A percentile compares a stretch with the other conserved stretches of the same genome.
Conservation (phyloP, 2,888 invertebrate genomes). For the Zaprionus obscuricornis region DNA sequence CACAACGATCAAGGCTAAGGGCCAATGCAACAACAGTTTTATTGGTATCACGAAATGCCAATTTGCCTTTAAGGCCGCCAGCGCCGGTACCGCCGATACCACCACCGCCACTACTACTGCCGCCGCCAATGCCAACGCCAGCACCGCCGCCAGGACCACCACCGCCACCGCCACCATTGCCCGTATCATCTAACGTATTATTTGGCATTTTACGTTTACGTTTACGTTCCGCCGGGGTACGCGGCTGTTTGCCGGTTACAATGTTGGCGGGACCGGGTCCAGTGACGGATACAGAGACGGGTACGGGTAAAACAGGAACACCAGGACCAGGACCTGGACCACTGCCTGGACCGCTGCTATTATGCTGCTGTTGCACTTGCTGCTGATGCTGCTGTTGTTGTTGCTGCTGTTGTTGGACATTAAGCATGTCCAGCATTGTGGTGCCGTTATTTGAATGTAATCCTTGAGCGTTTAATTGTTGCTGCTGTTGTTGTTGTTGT, state of each 20-base stretch:
- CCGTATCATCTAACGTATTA: slow-evolving; percentile 85
- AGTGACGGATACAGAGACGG: slow-evolving; percentile 4
- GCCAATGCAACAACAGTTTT: no score
- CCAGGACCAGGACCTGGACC: slow-evolving; percentile 83
- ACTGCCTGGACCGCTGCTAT: slow-evolving; percentile 84
- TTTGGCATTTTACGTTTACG: slow-evolving; percentile 91
- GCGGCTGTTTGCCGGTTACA: slow-evolving; percentile 83
- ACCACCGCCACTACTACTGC: slow-evolving; percentile 52
- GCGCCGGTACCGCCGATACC: no score
- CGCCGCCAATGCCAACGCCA: slow-evolving; percentile 56
- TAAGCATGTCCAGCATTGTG: slow-evolving; percentile 81
- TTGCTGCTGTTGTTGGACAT: slow-evolving; percentile 85
- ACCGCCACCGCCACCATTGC: slow-evolving; percentile 81
- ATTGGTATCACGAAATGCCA: slow-evolving; percentile 62
- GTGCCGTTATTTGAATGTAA: slow-evolving; percentile 76
- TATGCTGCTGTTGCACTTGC: slow-evolving; percentile 50
- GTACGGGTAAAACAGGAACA: slow-evolving; percentile 71
- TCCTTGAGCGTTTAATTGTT: slow-evolving; percentile 29
- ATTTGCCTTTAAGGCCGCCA: slow-evolving; percentile 53
- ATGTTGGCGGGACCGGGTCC: slow-evolving; percentile 23
- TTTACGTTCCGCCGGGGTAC: slow-evolving; percentile 91
- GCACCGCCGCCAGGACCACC: slow-evolving; percentile 54
- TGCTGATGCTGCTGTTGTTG: slow-evolving; percentile 79
- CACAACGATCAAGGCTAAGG: slow-evolving; percentile 42
- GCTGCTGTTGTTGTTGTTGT: slow-evolving; percentile 28